Evolutionary conservation across 2,113 vertebrate species (phyloP).

Genomic region (Xiphophorus maculatus): DNA sequence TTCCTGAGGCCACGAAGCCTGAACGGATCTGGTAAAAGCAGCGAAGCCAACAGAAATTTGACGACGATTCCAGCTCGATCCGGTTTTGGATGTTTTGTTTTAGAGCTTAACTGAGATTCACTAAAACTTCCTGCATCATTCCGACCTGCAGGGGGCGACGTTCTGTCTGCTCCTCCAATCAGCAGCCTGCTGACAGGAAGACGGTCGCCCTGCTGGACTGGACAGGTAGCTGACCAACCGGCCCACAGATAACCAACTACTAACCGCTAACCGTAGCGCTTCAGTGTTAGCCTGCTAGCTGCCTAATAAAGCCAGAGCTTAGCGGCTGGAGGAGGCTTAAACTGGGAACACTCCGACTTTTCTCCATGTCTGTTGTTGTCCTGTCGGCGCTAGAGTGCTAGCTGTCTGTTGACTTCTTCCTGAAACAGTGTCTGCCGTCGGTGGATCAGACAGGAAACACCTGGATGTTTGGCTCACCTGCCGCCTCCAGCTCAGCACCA

Average conservation of each 20-base stretch:
- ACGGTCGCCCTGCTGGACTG: background rate
- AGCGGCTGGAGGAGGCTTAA: background rate
- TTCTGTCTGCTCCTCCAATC: constrained; percentile 3
- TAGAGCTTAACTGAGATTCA: constrained; percentile 56
- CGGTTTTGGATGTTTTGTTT: constrained; percentile 34
- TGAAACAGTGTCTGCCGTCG: background rate
- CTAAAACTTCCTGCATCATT: constrained; percentile 70
- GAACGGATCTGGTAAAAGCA: constrained; percentile 54
- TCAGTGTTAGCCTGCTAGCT: constrained; percentile 2
- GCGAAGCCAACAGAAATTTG: constrained; percentile 43
- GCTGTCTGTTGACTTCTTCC: background rate
- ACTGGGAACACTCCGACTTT: constrained; percentile 12
- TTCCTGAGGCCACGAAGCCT: constrained; percentile 50
- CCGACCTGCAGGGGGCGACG: constrained; percentile 35
- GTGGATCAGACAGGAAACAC: background rate
- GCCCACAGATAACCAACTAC: constrained; percentile 9
- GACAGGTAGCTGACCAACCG: background rate
- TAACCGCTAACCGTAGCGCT: constrained; percentile 14
- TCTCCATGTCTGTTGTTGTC: background rate
- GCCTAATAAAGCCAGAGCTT: constrained; percentile 1
- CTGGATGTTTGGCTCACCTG: background rate
- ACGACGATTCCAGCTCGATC: constrained; percentile 57
- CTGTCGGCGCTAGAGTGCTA: background rate
- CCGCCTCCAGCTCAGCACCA: background rate
- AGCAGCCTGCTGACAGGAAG: background rate